Base-by-base conservation (phyloP, 2,113 vertebrate genomes). In the Pseudorasbora parva region DNA sequence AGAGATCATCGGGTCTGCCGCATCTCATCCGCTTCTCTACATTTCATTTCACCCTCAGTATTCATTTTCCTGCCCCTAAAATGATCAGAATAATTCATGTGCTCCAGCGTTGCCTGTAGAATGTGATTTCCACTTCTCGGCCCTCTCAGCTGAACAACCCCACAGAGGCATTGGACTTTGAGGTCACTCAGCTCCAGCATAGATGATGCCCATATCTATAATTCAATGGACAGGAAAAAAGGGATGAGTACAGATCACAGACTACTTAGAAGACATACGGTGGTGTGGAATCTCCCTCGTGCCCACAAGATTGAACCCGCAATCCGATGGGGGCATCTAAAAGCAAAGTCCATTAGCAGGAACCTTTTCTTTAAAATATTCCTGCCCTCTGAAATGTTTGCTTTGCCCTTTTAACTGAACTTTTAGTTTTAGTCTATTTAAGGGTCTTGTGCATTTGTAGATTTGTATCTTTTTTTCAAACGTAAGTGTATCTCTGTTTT, bases 101-200 rank as follows among this genome's bases (percentile, higher is more conserved):
- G 73, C 71, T 81, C 69, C 71, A 69, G 69, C 64, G 43, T 81
- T 56, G 74, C 66, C 69, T 85, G 60, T 85, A 75, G 81, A 87
- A 85, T 87, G 69, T 51, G 86, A 87, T 87, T 82, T 85, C 69
- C 79, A 81, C 79, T 71, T 56, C 79, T 69, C 60, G 41, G 83
- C 8, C 81, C 51, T 82, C 75, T 62, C 73, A 15, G 86, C 56
- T 49, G 78, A 89, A 86, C 95, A 95, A 69, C 95, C 96, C 81
- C 96, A 94, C 21, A 96, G 95, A 84, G 96, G 94, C 69, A 45
- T 86, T 95, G 95, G 83, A 94, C 96, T 82, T 95, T 95, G 85
- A 95, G 96, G 90, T 97, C 96, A 87, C 95, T 96, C 94, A 95
- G 81, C 95, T 95, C 88, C 95, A 94, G 91, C 96, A 95, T 92